Evolutionary conservation across 2,888 invertebrate species (phyloP), one percentile per base, ranked within the genome.

Genomic region (Catocala nupta): DNA sequence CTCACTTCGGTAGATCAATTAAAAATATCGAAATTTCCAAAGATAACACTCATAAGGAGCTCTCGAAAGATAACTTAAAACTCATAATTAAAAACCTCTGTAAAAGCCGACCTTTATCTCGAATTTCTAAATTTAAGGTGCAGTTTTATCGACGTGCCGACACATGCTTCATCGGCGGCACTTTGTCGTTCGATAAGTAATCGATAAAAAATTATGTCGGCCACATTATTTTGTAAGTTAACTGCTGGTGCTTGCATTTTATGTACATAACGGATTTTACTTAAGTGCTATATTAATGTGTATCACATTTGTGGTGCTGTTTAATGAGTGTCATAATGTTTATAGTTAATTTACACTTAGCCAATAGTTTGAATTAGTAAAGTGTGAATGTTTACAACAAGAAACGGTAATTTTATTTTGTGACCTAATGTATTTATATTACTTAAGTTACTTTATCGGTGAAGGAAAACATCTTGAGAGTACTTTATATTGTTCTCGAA

Each of bases 101-200:
- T 63, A 59, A 70, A 64, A 63, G 48, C 63, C 78, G 59, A 47
- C 52, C 50, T 53, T 59, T 68, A 76, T 78, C 79, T 77, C 51
- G 58, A 66, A 74, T 61, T 75, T 79, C 77, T 80, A 75, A 78
- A 78, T 76, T 82, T 81, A 77, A 77, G 83, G 82, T 73, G 78
- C 81, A 82, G 63, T 79, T 87, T 90, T 89, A 90, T 90, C 89
- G 83, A 81, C 67, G 65, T 73, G 73, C 84, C 83, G 84, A 89
- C 90, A 90, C 86, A 81, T 86, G 83, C 68, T 70, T 57, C 59
- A 65, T 11, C 59, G 85, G 83, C 86, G 87, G 83, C 83, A 71
- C 84, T 89, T 89, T 86, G 85, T 77, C 77, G 78, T 81, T 80
- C 80, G 76, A 79, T 80, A 76, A 75, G 59, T 75, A 34, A 61